Base-by-base conservation (phyloP, 2,113 vertebrate species). In the Struthidea cinerea region DNA sequence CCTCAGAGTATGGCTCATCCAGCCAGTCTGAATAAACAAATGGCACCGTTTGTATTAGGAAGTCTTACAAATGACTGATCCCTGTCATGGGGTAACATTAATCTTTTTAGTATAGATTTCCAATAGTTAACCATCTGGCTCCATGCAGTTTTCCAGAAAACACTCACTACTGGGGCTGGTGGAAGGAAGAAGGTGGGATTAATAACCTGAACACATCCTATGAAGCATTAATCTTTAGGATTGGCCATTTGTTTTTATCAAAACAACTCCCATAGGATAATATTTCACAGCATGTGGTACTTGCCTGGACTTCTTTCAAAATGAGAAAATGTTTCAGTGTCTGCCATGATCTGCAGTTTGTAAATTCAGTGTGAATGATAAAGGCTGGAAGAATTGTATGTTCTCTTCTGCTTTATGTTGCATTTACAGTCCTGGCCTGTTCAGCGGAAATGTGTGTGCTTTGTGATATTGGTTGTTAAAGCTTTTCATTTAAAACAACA, bases 51-150 rank as follows among this genome's bases (percentile, higher is more conserved):
- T 94, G 91, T 94, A 86, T 96, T 94, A 94, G 93, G 84, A 96
- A 96, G 96, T 97, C 94, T 97, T 94, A 90, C 94, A 94, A 96
- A 94, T 96, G 94, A 95, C 92, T 96, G 95, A 97, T 95, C 97
- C 94, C 83, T 97, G 95, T 97, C 94, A 94, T 90, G 95, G 95
- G 95, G 95, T 97, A 97, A 35, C 95, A 90, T 96, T 97, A 95
- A 97, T 97, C 95, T 97, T 96, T 97, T 96, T 91, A 91, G 94
- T 95, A 96, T 96, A 95, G 95, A 97, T 97, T 97, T 97, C 95
- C 96, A 97, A 93, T 97, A 96, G 94, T 96, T 96, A 97, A 94
- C 96, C 97, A 96, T 97, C 97, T 97, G 96, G 92, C 93, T 88
- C 82, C 69, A 18, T 95, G 84, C 86, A 60, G 92, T 93, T 94